Evolutionary conservation across 1,140 invertebrate genomes (phyloP).

Genomic region (Amphibalanus amphitrite): DNA sequence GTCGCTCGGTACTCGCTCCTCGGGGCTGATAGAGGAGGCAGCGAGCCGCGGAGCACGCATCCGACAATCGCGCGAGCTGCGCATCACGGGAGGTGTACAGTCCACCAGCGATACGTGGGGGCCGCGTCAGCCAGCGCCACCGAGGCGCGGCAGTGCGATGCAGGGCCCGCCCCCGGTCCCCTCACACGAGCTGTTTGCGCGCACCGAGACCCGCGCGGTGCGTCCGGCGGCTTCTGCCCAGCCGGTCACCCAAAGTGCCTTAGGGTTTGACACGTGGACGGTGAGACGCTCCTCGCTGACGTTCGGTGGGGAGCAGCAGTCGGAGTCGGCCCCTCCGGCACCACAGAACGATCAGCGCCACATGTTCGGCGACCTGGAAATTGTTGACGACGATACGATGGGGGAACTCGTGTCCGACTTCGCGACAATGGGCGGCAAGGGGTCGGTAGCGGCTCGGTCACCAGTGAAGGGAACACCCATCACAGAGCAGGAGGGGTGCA

Average conservation of each 20-base stretch:
- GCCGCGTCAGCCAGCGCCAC: background rate
- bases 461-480: background rate
- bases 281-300: background rate
- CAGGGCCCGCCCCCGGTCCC: too few species aligned
- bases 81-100: background rate
- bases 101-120: background rate
- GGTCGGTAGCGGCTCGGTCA: too few species aligned
- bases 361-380: background rate
- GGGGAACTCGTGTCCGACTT: background rate
- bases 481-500: background rate
- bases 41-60: background rate
- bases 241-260: background rate
- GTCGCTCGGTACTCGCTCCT: background rate
- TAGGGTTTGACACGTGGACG: background rate
- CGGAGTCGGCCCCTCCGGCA: too few species aligned
- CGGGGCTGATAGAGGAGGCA: background rate
- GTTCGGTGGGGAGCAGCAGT: background rate
- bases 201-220: background rate
- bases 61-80: background rate
- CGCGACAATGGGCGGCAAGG: background rate
- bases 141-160: too few species aligned
- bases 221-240: background rate
- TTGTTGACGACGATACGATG: background rate
- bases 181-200: background rate
- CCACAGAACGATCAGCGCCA: background rate